These are phyloP conservation scores for Leptonema lineaticorne DNA, from an alignment of 1,140 invertebrate genomes.

Conservation along the genomic window DNA sequence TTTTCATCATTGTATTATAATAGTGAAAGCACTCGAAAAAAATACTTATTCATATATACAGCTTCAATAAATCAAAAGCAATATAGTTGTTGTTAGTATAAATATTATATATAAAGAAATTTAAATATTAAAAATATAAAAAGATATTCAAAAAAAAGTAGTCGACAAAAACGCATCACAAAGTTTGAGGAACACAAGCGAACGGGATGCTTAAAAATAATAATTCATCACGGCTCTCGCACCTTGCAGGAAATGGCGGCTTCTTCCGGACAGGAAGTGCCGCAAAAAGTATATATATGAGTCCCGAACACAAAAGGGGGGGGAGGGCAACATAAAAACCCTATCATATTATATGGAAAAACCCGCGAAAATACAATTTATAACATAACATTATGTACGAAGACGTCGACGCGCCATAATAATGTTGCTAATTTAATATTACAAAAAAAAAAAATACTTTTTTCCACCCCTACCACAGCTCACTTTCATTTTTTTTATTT, in stretches of 20 bases:
- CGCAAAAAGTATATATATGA: slow-evolving; percentile 28
- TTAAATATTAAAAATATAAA: too few species aligned
- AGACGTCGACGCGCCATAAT: background rate
- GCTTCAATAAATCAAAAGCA: too few species aligned
- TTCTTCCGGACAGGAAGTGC: slow-evolving; percentile 33
- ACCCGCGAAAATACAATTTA: slow-evolving; percentile 21
- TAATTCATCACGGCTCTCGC: slow-evolving; percentile 30
- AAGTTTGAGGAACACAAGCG: background rate
- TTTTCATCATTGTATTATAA: too few species aligned
- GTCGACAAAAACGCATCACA: too few species aligned
- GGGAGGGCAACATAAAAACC: slow-evolving; percentile 19
- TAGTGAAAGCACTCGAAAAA: too few species aligned
- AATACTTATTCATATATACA: too few species aligned
- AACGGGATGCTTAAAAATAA: slow-evolving; percentile 27
- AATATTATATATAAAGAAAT: too few species aligned
- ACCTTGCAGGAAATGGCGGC: slow-evolving; percentile 36
- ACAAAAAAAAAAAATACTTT: too few species aligned
- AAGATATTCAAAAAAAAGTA: too few species aligned
- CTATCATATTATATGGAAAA: slow-evolving; percentile 15
- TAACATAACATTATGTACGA: slow-evolving; percentile 5
- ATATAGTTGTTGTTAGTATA: too few species aligned
- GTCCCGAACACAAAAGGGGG: slow-evolving; percentile 17
- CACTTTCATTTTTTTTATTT: background rate
- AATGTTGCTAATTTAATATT: slow-evolving; percentile 19
- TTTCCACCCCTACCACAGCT: too few species aligned